Evolutionary conservation across 2,797 vertebrate species (phyloP).

Genomic region (Pseudomugil gertrudae): DNA sequence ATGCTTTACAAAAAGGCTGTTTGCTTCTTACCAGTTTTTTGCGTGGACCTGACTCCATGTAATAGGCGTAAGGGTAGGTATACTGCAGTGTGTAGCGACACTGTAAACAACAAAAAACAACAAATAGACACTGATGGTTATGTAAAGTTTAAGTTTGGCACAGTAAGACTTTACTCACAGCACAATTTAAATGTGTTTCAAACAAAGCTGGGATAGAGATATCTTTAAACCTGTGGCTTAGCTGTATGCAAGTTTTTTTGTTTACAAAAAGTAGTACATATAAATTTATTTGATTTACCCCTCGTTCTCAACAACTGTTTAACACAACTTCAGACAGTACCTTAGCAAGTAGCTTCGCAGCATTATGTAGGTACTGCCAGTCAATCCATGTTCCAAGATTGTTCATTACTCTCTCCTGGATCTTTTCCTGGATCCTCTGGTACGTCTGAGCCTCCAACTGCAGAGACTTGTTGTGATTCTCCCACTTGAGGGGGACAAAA

Average conservation of each 20-base stretch:
- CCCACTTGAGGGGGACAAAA: slow-evolving; percentile 86
- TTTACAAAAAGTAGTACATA: too few species aligned
- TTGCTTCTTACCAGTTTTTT: slow-evolving; percentile 93
- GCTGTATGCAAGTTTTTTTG: too few species aligned
- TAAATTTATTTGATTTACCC: too few species aligned
- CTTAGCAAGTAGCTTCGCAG: slow-evolving; percentile 98
- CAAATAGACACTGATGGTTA: background rate
- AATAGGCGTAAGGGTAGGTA: slow-evolving; percentile 98
- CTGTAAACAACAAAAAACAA: slow-evolving; percentile 67
- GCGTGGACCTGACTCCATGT: slow-evolving; percentile 98
- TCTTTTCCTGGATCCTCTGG: slow-evolving; percentile 99
- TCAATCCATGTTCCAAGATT: slow-evolving; percentile 99
- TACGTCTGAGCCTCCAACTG: slow-evolving; percentile 98
- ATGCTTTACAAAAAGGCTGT: too few species aligned
- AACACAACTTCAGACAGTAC: slow-evolving; percentile 66
- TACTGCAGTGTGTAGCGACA: slow-evolving; percentile 99
- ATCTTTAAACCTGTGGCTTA: too few species aligned
- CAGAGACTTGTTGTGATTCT: slow-evolving; percentile 99
- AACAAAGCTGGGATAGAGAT: too few species aligned
- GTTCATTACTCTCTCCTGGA: slow-evolving; percentile 99
- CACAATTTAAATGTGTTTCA: too few species aligned
- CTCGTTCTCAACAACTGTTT: background rate
- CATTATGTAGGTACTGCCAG: slow-evolving; percentile 99
- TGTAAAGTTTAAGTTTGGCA: background rate
- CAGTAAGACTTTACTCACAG: background rate